phyloP scores from a whole-genome alignment of 2,888 invertebrate genomes.

The Petrolisthes cinctipes region DNA sequence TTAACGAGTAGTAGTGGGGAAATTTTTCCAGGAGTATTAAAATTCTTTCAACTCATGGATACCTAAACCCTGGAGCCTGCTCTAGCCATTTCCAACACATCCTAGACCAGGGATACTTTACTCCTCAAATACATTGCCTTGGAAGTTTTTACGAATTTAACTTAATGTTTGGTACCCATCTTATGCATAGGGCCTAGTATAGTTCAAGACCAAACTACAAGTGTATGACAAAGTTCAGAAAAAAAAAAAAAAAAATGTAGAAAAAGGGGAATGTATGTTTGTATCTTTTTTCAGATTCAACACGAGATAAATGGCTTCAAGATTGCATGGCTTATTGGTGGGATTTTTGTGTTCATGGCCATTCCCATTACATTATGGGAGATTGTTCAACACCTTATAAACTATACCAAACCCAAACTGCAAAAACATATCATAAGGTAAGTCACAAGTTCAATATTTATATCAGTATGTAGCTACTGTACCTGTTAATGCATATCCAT shows the following conservation, averaged over 20 bases:
- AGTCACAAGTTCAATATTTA: not conserved
- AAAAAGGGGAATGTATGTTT: too few species aligned
- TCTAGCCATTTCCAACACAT: not conserved
- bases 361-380: constrained; percentile 95
- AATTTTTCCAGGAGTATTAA: not conserved
- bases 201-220: too few species aligned
- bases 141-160: too few species aligned
- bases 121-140: too few species aligned
- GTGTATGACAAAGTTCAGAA: too few species aligned
- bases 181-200: too few species aligned
- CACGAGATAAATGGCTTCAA: constrained; percentile 84
- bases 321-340: constrained; percentile 84
- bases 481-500: too few species aligned
- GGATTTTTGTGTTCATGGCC: constrained; percentile 90
- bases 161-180: too few species aligned
- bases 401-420: constrained; percentile 90
- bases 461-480: not conserved
- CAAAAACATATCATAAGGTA: constrained; percentile 94
- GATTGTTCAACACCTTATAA: constrained; percentile 92
- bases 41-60: not conserved
- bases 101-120: too few species aligned
- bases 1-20: not conserved
- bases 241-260: too few species aligned
- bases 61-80: not conserved
- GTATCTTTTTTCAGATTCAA: constrained; percentile 72